Conservation (phyloP, 2,888 invertebrate species). For the Leucozona laternaria region DNA sequence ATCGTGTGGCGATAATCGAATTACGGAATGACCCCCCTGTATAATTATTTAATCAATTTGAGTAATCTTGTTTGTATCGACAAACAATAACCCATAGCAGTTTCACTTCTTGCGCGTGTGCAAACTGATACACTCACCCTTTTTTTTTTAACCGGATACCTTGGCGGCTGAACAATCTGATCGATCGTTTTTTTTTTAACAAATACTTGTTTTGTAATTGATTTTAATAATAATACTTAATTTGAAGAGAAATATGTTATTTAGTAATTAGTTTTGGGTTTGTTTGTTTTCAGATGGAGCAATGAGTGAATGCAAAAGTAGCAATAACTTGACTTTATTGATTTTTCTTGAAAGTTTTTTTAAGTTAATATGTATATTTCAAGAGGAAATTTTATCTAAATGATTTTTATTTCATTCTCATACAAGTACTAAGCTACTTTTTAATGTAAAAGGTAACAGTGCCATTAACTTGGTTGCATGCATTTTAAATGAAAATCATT, state of each 20-base stretch:
- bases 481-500: no score
- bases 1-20: no score
- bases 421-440: not conserved
- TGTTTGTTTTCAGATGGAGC: not conserved
- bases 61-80: no score
- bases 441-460: not conserved
- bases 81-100: no score
- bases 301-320: not conserved
- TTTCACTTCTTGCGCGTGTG: no score
- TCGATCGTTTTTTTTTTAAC: not conserved
- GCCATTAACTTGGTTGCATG: no score
- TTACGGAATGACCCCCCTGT: no score
- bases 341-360: not conserved
- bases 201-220: not conserved
- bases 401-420: not conserved
- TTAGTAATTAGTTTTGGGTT: not conserved
- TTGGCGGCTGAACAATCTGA: no score
- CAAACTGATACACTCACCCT: no score
- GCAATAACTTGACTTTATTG: not conserved
- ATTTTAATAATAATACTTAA: not conserved
- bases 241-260: not conserved
- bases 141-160: no score
- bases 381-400: not conserved
- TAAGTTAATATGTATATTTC: not conserved
- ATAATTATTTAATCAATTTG: no score